These are phyloP conservation scores for Luscinia luscinia DNA, from an alignment of 2,797 vertebrate species.

Conservation along the genomic window DNA sequence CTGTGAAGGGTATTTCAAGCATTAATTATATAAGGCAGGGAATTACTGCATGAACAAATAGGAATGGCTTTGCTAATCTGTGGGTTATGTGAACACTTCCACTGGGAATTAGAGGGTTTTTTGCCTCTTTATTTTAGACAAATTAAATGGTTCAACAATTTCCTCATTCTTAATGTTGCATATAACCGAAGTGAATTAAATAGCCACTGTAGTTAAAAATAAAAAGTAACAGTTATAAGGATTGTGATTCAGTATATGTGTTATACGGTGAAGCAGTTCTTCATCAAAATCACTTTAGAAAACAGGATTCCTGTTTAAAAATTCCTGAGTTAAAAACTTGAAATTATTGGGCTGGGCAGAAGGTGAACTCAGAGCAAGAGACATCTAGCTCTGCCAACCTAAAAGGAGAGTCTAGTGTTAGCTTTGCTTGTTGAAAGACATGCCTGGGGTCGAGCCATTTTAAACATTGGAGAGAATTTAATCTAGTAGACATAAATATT, in stretches of 20 bases:
- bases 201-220: conserved; percentile 20
- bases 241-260: neutral
- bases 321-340: neutral
- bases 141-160: conserved; percentile 17
- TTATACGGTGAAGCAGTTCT: neutral
- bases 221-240: conserved; percentile 3
- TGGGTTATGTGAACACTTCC: neutral
- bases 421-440: neutral
- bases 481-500: neutral
- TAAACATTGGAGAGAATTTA: neutral
- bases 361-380: neutral
- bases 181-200: conserved; percentile 55
- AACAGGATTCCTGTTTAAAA: neutral
- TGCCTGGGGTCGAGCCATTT: neutral
- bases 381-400: neutral
- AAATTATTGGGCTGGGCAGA: neutral
- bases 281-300: conserved; percentile 1
- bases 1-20: neutral
- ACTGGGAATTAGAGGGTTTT: conserved; percentile 36
- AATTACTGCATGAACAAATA: conserved; percentile 5
- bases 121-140: conserved; percentile 41
- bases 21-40: neutral
- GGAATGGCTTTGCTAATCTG: neutral
- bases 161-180: conserved; percentile 40
- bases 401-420: neutral